Evolutionary conservation across 2,797 vertebrate species (phyloP).

Genomic region (Notolepis coatsorum): DNA sequence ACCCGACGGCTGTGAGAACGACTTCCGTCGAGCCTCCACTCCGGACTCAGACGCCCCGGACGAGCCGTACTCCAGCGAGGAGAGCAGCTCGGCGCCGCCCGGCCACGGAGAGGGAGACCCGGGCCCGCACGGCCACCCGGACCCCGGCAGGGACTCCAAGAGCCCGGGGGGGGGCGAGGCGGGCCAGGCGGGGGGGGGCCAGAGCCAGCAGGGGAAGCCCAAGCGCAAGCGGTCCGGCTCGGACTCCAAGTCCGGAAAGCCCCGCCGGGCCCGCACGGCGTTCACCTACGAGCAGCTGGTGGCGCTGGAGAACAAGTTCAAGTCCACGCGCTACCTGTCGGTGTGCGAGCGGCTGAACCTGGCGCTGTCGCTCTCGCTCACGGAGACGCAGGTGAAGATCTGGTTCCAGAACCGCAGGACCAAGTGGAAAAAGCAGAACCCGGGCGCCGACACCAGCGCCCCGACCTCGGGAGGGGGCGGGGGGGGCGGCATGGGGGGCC

Average conservation of each 20-base stretch:
- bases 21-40: slow-evolving; percentile 83
- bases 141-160: slow-evolving; percentile 65
- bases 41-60: slow-evolving; percentile 85
- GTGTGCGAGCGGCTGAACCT: slow-evolving; percentile 95
- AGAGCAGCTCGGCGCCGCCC: slow-evolving; percentile 77
- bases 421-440: slow-evolving; percentile 98
- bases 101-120: slow-evolving; percentile 68
- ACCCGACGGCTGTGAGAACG: slow-evolving; percentile 83
- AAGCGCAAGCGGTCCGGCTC: slow-evolving; percentile 95
- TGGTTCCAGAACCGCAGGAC: slow-evolving; percentile 96
- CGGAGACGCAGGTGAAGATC: slow-evolving; percentile 96
- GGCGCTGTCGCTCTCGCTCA: slow-evolving; percentile 92
- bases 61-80: slow-evolving; percentile 85
- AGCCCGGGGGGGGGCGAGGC: slow-evolving; percentile 72
- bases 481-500: slow-evolving; percentile 78
- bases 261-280: slow-evolving; percentile 91
- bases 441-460: slow-evolving; percentile 93
- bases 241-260: slow-evolving; percentile 95
- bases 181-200: slow-evolving; percentile 49
- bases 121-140: slow-evolving; percentile 72
- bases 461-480: slow-evolving; percentile 78
- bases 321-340: slow-evolving; percentile 94
- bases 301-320: slow-evolving; percentile 96
- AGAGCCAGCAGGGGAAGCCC: slow-evolving; percentile 82
- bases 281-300: slow-evolving; percentile 97